Evolutionary conservation across 1,140 invertebrate genomes (phyloP).

Genomic region (Paralvinella palmiformis): DNA sequence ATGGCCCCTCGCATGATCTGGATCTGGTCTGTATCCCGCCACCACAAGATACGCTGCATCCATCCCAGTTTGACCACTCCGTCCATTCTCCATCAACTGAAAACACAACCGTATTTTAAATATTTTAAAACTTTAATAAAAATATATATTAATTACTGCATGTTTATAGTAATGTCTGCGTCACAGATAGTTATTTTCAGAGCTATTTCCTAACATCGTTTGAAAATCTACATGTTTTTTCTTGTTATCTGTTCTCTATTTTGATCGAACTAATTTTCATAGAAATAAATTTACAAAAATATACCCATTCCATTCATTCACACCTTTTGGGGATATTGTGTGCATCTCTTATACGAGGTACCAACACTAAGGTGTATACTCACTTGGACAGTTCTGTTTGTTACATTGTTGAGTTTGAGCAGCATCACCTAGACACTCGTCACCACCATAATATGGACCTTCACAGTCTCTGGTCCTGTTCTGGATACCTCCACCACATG

Average conservation of each 20-base stretch:
- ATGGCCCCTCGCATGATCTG: not conserved
- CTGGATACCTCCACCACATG: slow-evolving; percentile 79
- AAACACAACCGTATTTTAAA: not conserved
- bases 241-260: not conserved
- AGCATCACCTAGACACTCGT: slow-evolving; percentile 25
- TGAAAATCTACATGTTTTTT: not conserved
- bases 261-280: not conserved
- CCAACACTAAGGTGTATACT: not conserved
- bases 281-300: not conserved
- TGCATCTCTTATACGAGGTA: not conserved
- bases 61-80: slow-evolving; percentile 6
- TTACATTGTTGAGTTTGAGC: slow-evolving; percentile 14
- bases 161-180: not conserved
- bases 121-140: not conserved
- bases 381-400: slow-evolving; percentile 19
- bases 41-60: slow-evolving; percentile 12
- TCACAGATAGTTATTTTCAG: not conserved
- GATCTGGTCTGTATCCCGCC: slow-evolving; percentile 8
- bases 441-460: slow-evolving; percentile 31
- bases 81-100: slow-evolving; percentile 15
- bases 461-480: slow-evolving; percentile 55
- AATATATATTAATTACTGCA: not conserved
- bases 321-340: too few species aligned
- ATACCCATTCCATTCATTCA: not conserved
- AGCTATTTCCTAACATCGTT: not conserved